phyloP scores from a whole-genome alignment of 2,113 vertebrate genomes.

The Orientallactaga bullata region DNA sequence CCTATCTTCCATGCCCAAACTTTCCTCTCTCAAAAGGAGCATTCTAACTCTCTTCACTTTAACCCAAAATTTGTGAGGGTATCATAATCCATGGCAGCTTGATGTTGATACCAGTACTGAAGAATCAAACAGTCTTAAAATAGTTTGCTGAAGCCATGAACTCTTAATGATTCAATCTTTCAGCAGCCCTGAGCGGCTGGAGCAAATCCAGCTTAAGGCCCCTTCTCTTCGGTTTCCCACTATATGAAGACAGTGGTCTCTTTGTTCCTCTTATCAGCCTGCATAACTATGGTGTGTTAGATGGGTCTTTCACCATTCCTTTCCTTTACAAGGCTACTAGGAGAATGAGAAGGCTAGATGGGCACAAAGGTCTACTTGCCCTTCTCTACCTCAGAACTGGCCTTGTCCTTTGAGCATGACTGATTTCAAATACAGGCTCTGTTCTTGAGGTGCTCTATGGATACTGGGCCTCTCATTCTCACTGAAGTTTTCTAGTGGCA shows the following conservation, averaged over 20 bases:
- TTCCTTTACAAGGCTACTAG: not conserved
- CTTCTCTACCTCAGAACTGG: conserved; percentile 17
- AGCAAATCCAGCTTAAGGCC: conserved; percentile 82
- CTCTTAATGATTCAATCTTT: conserved; percentile 86
- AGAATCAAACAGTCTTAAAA: conserved; percentile 85
- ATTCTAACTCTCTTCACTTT: conserved; percentile 79
- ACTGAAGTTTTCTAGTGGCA: not conserved
- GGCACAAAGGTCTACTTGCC: not conserved
- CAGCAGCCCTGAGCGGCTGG: conserved; percentile 81
- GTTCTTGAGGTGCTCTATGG: conserved; percentile 1
- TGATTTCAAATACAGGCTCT: conserved; percentile 31
- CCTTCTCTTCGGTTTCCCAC: conserved; percentile 12
- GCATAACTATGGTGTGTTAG: conserved; percentile 46
- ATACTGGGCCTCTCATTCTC: not conserved
- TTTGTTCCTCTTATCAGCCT: conserved; percentile 64
- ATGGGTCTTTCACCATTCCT: not conserved
- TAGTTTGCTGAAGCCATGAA: conserved; percentile 82
- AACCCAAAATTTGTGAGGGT: conserved; percentile 77
- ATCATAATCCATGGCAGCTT: conserved; percentile 81
- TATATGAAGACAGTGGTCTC: conserved; percentile 43
- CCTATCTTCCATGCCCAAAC: not conserved
- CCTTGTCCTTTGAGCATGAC: not conserved
- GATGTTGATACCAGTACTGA: conserved; percentile 82
- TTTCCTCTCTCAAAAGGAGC: conserved; percentile 26
- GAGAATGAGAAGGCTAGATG: conserved; percentile 23